Evolutionary conservation across 2,797 vertebrate genomes (phyloP).

Genomic region (Pyrocephalus nanus): DNA sequence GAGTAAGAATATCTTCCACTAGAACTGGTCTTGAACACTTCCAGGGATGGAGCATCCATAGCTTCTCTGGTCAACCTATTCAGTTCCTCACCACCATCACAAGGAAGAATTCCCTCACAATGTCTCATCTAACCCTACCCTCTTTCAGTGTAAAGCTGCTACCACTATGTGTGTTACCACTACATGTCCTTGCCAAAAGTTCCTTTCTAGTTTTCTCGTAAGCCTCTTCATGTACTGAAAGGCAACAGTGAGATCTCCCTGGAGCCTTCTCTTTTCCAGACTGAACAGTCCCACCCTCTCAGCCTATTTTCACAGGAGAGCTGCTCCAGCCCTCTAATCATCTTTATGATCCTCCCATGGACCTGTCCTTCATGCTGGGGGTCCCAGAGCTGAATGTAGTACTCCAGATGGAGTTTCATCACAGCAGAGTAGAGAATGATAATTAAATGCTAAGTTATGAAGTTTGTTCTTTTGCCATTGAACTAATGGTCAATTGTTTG

Average conservation of each 20-base stretch:
- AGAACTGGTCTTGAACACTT: neutral
- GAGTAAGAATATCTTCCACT: neutral
- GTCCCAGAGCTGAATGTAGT: neutral
- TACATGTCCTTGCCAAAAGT: neutral
- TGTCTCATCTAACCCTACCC: neutral
- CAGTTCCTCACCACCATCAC: neutral
- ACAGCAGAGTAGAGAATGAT: neutral
- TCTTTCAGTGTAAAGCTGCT: neutral
- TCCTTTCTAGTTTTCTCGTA: neutral
- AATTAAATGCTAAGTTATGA: neutral
- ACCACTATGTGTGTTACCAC: accelerated
- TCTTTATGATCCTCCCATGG: neutral
- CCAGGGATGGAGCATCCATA: neutral
- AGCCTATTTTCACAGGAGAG: neutral
- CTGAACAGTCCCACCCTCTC: neutral
- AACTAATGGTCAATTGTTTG: neutral
- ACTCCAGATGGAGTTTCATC: neutral
- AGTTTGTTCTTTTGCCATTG: neutral
- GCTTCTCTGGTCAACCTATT: neutral
- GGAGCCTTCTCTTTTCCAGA: neutral
- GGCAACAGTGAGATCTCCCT: no score
- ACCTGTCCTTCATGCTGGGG: neutral
- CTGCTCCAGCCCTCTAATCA: neutral
- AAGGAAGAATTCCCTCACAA: neutral
- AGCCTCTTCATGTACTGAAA: neutral